phyloP scores from a whole-genome alignment of 2,797 vertebrate genomes.

The Manis pentadactyla region DNA sequence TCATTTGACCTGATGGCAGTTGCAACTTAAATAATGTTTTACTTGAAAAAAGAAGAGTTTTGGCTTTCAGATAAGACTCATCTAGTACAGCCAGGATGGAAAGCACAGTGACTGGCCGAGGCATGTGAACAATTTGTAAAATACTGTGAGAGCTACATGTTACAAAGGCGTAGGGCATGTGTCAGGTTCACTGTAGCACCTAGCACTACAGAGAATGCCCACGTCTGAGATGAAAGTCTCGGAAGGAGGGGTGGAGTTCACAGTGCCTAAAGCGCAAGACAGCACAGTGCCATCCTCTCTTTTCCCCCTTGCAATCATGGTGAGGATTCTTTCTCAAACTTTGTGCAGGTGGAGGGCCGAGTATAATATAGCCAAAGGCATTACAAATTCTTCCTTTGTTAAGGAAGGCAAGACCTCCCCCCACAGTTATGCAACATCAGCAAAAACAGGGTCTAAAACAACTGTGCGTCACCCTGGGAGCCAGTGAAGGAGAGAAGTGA shows the following conservation, averaged over 20 bases:
- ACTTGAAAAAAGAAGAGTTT: constrained; percentile 12
- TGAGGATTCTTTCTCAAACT: neutral
- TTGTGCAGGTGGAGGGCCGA: neutral
- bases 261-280: neutral
- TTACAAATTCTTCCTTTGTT: constrained; percentile 50
- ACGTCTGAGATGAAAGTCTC: neutral
- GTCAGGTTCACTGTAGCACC: neutral
- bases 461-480: constrained; percentile 72
- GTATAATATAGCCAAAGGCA: neutral
- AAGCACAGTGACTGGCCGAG: neutral
- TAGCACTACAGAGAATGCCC: neutral
- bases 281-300: accelerated
- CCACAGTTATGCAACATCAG: constrained; percentile 67
- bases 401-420: neutral
- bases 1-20: neutral
- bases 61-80: neutral
- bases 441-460: constrained; percentile 76
- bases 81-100: neutral
- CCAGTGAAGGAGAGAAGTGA: constrained; percentile 52
- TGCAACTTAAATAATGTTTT: constrained; percentile 33
- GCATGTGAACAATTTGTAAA: neutral
- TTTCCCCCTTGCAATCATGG: neutral
- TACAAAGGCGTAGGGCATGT: neutral
- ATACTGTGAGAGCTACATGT: neutral
- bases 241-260: neutral